phyloP scores from a whole-genome alignment of 2,113 vertebrate species.

The Colaptes auratus region DNA sequence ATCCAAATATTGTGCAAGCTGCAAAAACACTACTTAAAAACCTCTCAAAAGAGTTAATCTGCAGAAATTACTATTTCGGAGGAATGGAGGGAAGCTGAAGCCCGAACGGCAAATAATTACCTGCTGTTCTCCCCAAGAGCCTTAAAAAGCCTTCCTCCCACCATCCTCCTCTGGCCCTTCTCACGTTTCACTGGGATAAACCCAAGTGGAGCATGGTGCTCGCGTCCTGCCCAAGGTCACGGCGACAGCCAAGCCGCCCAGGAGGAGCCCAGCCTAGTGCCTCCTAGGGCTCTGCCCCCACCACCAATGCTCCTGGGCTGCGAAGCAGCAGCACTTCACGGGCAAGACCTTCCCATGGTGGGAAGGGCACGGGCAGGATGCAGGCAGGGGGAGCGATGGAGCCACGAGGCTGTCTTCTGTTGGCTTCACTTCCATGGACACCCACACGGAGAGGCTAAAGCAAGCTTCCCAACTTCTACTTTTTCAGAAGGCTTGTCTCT shows the following conservation, averaged over 20 bases:
- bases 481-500: background rate
- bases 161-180: background rate
- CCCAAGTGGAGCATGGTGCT: background rate
- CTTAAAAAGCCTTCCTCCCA: background rate
- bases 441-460: accelerated
- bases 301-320: background rate
- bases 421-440: background rate
- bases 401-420: accelerated
- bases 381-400: background rate
- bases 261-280: background rate
- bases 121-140: background rate
- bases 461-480: constrained; percentile 13
- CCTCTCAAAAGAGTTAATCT: background rate
- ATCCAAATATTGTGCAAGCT: constrained; percentile 20
- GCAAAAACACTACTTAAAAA: background rate
- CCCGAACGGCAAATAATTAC: accelerated
- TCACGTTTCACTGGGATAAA: background rate
- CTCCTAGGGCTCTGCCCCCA: background rate
- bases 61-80: background rate
- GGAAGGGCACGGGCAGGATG: accelerated
- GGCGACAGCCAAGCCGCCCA: background rate
- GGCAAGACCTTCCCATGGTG: accelerated
- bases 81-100: background rate
- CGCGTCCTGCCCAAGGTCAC: constrained; percentile 26
- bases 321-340: accelerated